Conservation (phyloP, 2,113 vertebrate genomes). For the Pelecanoides urinatrix region DNA sequence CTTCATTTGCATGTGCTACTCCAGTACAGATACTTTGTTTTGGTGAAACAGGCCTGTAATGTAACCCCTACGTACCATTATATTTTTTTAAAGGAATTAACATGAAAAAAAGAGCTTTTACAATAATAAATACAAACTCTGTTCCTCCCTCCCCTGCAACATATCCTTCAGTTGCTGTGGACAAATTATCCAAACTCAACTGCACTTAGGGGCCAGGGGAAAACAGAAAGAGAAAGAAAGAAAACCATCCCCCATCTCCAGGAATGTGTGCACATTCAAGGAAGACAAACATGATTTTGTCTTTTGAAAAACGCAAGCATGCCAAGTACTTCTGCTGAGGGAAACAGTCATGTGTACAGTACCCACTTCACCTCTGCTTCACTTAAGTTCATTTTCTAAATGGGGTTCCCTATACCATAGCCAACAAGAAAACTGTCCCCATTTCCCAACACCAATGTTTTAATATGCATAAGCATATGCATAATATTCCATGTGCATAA, state of each 20-base stretch:
- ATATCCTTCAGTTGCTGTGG: slow-evolving; percentile 16
- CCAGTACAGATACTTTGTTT: slow-evolving; percentile 47
- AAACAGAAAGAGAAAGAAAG: slow-evolving; percentile 10
- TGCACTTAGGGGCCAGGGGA: not conserved
- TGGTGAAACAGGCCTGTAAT: slow-evolving; percentile 45
- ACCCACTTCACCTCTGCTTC: slow-evolving; percentile 33
- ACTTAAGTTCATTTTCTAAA: slow-evolving; percentile 21
- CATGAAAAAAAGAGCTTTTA: slow-evolving; percentile 47
- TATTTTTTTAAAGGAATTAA: slow-evolving; percentile 52
- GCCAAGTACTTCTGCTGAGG: slow-evolving; percentile 51
- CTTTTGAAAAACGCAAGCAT: slow-evolving; percentile 52
- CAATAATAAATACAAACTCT: slow-evolving; percentile 43
- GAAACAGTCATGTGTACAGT: slow-evolving; percentile 4
- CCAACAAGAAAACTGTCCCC: not conserved
- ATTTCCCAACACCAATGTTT: not conserved
- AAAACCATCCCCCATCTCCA: slow-evolving; percentile 49
- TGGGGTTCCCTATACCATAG: not conserved
- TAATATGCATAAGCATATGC: not conserved
- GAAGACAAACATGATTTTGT: slow-evolving; percentile 68
- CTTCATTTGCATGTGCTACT: slow-evolving; percentile 51
- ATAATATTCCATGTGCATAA: not conserved
- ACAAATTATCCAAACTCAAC: slow-evolving; percentile 40
- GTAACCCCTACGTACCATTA: slow-evolving; percentile 37
- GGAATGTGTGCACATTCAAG: slow-evolving; percentile 56
- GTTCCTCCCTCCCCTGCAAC: not conserved